A percentile compares a stretch with the other conserved stretches of the same genome.
phyloP scores from a whole-genome alignment of 2,113 vertebrate genomes.

The Microcebus lehilahytsara region DNA sequence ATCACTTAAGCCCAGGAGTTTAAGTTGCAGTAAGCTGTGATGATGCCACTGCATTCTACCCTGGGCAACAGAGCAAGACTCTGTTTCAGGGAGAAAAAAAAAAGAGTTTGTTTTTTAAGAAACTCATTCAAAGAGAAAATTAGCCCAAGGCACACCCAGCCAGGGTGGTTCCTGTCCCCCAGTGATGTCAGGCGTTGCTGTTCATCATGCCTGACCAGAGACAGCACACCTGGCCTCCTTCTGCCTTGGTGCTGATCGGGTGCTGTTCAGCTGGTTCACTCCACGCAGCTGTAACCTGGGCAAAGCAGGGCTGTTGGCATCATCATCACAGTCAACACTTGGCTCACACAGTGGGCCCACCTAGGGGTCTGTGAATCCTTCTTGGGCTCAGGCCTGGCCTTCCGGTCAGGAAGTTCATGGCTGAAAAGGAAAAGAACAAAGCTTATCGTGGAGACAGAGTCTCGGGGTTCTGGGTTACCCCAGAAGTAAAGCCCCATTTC shows the following conservation, averaged over 20 bases:
- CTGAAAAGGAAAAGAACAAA: constrained; percentile 12
- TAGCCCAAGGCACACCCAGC: background rate
- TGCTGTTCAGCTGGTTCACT: background rate
- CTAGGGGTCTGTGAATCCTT: background rate
- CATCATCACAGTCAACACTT: background rate
- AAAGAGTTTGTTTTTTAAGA: background rate
- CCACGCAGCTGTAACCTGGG: background rate
- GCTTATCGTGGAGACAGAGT: background rate
- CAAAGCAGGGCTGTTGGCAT: background rate
- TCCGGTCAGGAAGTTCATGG: background rate
- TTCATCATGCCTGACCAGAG: background rate
- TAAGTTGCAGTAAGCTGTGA: too few relatives aligned
- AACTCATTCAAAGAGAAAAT: constrained; percentile 6
- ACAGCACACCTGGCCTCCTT: background rate
- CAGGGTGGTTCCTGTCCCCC: background rate
- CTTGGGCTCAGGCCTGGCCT: background rate
- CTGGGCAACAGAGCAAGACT: too few relatives aligned
- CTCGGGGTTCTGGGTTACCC: background rate
- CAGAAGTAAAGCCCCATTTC: background rate
- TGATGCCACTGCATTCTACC: too few relatives aligned
- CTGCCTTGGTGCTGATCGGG: accelerated
- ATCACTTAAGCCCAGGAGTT: too few relatives aligned
- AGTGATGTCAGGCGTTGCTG: background rate
- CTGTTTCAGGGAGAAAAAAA: too few relatives aligned
- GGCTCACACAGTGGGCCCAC: background rate